phyloP scores from a whole-genome alignment of 2,113 vertebrate genomes.

The Sinocyclocheilus anshuiensis region DNA sequence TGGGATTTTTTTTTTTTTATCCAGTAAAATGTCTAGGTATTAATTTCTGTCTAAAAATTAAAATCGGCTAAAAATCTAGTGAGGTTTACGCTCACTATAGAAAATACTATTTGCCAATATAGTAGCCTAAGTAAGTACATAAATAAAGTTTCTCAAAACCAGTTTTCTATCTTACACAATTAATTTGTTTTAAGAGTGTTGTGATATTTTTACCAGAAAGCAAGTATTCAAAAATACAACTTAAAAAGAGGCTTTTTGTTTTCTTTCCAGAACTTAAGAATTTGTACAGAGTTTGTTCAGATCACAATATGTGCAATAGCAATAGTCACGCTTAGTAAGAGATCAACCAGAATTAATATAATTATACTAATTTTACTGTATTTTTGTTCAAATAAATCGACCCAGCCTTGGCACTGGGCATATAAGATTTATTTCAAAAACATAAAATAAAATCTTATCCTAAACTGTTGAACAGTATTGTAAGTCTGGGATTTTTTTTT shows the following conservation, averaged over 20 bases:
- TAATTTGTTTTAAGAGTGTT: not conserved
- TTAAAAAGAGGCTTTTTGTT: not conserved
- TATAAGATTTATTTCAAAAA: too few relatives aligned
- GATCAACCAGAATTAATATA: conserved; percentile 12
- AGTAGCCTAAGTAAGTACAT: not conserved
- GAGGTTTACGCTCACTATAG: not conserved
- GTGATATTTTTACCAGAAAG: not conserved
- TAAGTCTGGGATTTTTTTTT: not conserved
- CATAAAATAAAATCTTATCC: too few relatives aligned
- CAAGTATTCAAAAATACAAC: not conserved
- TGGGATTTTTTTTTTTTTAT: too few relatives aligned
- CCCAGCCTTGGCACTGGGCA: too few relatives aligned
- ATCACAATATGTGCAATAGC: not conserved
- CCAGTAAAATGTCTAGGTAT: too few relatives aligned
- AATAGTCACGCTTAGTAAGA: not conserved
- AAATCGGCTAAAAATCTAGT: not conserved
- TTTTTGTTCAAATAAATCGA: too few relatives aligned
- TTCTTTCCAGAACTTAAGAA: not conserved
- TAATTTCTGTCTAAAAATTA: not conserved
- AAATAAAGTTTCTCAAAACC: not conserved
- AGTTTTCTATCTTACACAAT: not conserved
- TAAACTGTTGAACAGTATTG: not conserved
- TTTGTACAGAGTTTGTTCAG: not conserved
- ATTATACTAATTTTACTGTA: too few relatives aligned
- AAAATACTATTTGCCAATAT: not conserved